A percentile compares a stretch with the other conserved stretches of the same genome.
phyloP scores from a whole-genome alignment of 2,797 vertebrate species.

The Sebastes vulpes region DNA sequence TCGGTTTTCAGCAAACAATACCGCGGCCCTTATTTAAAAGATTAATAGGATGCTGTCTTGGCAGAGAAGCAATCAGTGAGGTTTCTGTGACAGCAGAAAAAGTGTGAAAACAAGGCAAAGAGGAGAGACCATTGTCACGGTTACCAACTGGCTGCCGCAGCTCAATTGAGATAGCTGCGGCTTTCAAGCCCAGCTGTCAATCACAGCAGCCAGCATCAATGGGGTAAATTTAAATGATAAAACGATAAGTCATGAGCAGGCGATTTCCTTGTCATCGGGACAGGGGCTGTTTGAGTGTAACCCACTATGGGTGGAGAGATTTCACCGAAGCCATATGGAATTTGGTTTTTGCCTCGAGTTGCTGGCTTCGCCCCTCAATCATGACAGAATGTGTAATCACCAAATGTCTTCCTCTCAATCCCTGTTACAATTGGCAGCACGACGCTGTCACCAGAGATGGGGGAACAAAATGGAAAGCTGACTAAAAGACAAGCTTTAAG shows the following conservation, averaged over 20 bases:
- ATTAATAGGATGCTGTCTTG: conserved; percentile 82
- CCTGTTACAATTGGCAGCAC: conserved; percentile 76
- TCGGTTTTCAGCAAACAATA: conserved; percentile 74
- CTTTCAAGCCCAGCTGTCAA: conserved; percentile 81
- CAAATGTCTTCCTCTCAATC: conserved; percentile 82
- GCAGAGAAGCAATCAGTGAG: conserved; percentile 77
- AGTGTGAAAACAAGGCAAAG: conserved; percentile 77
- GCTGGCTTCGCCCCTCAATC: conserved; percentile 78
- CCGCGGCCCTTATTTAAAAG: conserved; percentile 81
- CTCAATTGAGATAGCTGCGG: conserved; percentile 78
- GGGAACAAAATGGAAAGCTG: conserved; percentile 78
- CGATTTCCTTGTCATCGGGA: conserved; percentile 76
- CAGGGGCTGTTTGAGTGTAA: conserved; percentile 64
- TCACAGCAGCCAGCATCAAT: conserved; percentile 77
- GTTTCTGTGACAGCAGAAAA: conserved; percentile 81
- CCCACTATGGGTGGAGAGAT: conserved; percentile 62
- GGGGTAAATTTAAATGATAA: conserved; percentile 82
- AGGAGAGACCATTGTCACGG: conserved; percentile 81
- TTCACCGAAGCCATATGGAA: conserved; percentile 76
- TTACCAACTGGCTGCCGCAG: conserved; percentile 80
- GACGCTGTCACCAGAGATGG: conserved; percentile 78
- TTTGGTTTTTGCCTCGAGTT: conserved; percentile 68
- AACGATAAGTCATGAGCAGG: conserved; percentile 82
- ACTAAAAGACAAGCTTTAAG: conserved; percentile 83
- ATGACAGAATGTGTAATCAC: conserved; percentile 81